Percentiles rank a stretch among this genome's conserved stretches.
These are phyloP conservation scores for Chroicocephalus ridibundus DNA, from an alignment of 2,113 vertebrate species.

Conservation along the genomic window DNA sequence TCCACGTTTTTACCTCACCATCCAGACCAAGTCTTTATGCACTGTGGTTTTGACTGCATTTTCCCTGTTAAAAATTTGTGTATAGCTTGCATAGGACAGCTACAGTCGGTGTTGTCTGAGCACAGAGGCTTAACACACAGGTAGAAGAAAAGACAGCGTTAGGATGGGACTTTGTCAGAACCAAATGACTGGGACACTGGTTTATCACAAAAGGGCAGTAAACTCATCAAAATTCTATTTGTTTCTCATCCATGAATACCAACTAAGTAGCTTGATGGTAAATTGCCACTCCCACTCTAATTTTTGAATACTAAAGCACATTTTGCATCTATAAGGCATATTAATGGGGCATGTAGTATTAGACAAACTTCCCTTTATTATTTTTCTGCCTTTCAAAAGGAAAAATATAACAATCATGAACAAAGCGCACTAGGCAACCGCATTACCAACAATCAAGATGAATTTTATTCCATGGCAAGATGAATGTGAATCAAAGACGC, in stretches of 20 bases:
- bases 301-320: background rate
- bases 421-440: background rate
- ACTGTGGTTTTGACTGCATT: background rate
- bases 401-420: background rate
- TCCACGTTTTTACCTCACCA: background rate
- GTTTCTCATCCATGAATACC: background rate
- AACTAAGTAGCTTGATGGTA: background rate
- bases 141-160: background rate
- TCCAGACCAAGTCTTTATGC: background rate
- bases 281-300: background rate
- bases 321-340: background rate
- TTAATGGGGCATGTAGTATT: background rate
- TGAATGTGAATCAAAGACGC: background rate
- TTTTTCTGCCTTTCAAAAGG: conserved; percentile 6
- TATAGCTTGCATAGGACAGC: background rate
- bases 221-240: background rate
- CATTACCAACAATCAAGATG: background rate
- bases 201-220: background rate
- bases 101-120: background rate
- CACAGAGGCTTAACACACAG: background rate
- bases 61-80: background rate
- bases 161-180: background rate
- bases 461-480: background rate
- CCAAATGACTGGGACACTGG: background rate
- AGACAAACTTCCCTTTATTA: background rate